These are phyloP conservation scores for Rhodeus uyekii DNA, from an alignment of 2,797 vertebrate species.

Conservation along the genomic window DNA sequence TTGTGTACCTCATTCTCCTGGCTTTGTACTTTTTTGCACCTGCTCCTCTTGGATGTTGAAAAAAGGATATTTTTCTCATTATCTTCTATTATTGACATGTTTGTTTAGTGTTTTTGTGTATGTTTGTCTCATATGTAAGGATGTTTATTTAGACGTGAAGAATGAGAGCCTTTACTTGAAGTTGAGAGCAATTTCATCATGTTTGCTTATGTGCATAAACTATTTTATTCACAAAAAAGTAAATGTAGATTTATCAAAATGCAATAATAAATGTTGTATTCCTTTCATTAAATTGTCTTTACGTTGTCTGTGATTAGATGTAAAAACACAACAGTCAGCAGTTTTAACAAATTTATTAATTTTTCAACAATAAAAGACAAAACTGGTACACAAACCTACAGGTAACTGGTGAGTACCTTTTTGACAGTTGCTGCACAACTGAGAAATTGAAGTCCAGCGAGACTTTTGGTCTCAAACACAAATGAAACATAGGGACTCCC, in stretches of 20 bases:
- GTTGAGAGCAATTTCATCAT: neutral
- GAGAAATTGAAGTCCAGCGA: conserved; percentile 42
- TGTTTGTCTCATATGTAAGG: neutral
- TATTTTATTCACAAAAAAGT: neutral
- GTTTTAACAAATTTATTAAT: conserved; percentile 75
- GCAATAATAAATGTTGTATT: neutral
- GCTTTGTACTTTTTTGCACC: conserved; percentile 85
- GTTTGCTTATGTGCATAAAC: neutral
- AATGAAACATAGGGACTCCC: neutral
- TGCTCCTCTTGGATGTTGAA: conserved; percentile 80
- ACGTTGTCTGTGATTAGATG: neutral
- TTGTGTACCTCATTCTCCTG: conserved; percentile 86
- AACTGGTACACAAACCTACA: conserved; percentile 64
- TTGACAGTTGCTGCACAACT: conserved; percentile 59
- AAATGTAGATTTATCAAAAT: neutral
- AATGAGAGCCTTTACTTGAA: neutral
- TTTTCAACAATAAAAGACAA: conserved; percentile 66
- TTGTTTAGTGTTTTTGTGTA: conserved; percentile 40
- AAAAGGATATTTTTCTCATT: neutral
- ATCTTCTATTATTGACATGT: conserved; percentile 55
- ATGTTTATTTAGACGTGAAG: neutral
- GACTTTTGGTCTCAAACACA: conserved; percentile 1
- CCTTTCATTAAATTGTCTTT: neutral
- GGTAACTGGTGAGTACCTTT: conserved; percentile 58
- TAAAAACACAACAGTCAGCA: neutral